phyloP scores from a whole-genome alignment of 2,888 invertebrate genomes.

The Disparrhopalites patrizii region DNA sequence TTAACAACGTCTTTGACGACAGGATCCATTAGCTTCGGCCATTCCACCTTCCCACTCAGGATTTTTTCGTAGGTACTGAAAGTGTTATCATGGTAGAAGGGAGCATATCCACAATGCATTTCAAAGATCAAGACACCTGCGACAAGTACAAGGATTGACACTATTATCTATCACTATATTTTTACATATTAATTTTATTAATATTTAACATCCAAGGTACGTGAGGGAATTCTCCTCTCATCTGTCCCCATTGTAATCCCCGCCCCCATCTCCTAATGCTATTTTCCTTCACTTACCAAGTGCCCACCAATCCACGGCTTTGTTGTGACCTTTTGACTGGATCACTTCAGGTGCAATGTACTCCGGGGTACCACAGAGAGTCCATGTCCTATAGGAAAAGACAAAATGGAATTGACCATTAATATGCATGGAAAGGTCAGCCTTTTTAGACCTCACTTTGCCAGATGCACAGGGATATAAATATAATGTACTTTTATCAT shows the following conservation, averaged over 20 bases:
- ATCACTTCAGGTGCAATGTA: conserved; percentile 97
- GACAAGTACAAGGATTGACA: conserved; percentile 51
- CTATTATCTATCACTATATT: background rate
- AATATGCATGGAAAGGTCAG: too few species aligned
- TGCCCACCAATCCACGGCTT: conserved; percentile 99
- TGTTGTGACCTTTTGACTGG: conserved; percentile 95
- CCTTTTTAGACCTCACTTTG: too few species aligned
- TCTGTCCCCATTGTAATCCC: background rate
- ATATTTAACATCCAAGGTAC: background rate
- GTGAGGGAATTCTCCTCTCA: too few species aligned
- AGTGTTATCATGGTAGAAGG: conserved; percentile 93
- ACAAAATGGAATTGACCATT: too few species aligned
- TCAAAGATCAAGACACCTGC: conserved; percentile 83
- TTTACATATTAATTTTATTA: background rate
- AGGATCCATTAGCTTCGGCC: conserved; percentile 88
- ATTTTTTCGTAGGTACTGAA: conserved; percentile 97
- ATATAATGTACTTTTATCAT: too few species aligned
- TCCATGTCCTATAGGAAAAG: conserved; percentile 83
- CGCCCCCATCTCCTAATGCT: too few species aligned
- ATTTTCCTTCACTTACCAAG: conserved; percentile 73
- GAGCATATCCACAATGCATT: conserved; percentile 89
- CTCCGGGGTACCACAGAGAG: conserved; percentile 92
- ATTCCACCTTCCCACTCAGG: conserved; percentile 87
- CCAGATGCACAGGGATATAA: too few species aligned
- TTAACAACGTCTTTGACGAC: conserved; percentile 93